A percentile compares a stretch with the other conserved stretches of the same genome.
These are phyloP conservation scores for Battus philenor DNA, from an alignment of 1,140 invertebrate genomes.

Conservation along the genomic window DNA sequence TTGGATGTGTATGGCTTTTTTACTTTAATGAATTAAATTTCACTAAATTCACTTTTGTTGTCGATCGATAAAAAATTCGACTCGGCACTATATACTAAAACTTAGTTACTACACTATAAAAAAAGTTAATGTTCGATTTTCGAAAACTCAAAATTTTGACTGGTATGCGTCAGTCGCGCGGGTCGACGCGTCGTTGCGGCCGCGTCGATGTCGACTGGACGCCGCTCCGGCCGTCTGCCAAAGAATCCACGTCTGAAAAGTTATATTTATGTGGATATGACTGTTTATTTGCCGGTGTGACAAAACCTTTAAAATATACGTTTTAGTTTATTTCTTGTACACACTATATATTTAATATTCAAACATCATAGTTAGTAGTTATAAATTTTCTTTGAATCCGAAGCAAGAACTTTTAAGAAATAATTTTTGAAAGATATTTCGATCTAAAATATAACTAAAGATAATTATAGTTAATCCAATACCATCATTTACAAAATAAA, in stretches of 20 bases:
- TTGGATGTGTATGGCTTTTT: too few species aligned
- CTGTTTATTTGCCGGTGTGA: constrained; percentile 40
- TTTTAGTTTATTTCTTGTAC: not conserved
- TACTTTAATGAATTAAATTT: too few species aligned
- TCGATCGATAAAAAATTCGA: not conserved
- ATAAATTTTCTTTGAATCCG: too few species aligned
- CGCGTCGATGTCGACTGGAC: constrained; percentile 65
- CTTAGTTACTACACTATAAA: not conserved
- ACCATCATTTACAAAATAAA: too few species aligned
- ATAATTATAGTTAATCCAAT: too few species aligned
- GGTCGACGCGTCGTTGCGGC: constrained; percentile 53
- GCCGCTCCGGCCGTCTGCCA: constrained; percentile 63
- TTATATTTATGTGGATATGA: constrained; percentile 70
- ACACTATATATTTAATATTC: too few species aligned
- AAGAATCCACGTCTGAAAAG: constrained; percentile 67
- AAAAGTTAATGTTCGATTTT: constrained; percentile 23
- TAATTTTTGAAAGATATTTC: too few species aligned
- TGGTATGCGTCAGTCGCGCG: constrained; percentile 47
- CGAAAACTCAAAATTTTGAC: constrained; percentile 34
- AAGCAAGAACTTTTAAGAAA: too few species aligned
- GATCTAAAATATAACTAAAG: too few species aligned
- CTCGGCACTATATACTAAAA: not conserved
- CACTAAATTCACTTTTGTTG: constrained; percentile 30
- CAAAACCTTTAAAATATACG: constrained; percentile 34
- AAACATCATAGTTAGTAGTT: too few species aligned